phyloP scores from a whole-genome alignment of 2,888 invertebrate genomes.

The Trichogramma dendrolimi region DNA sequence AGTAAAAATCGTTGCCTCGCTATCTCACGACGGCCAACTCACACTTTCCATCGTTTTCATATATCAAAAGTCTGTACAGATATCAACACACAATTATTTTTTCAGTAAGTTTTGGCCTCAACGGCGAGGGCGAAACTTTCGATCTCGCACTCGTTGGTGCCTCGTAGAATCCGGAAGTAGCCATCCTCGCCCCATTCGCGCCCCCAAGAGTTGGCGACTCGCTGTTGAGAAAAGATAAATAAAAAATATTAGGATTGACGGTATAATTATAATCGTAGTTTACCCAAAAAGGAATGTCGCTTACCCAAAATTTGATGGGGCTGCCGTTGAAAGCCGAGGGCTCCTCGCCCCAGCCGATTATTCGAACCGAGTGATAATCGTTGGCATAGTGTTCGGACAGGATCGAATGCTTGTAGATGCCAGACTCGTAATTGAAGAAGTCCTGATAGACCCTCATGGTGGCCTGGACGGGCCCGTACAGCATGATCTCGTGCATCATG shows the following conservation, averaged over 20 bases:
- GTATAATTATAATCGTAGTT: neutral
- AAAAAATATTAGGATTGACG: neutral
- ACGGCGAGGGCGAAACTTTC: constrained; percentile 83
- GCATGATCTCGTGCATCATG: constrained; percentile 86
- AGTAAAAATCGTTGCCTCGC: too few species aligned
- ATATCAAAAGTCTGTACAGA: too few species aligned
- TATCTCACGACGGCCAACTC: too few species aligned
- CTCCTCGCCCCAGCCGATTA: constrained; percentile 90
- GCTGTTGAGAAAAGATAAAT: constrained; percentile 54
- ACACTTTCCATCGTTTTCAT: too few species aligned
- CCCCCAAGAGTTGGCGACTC: constrained; percentile 94
- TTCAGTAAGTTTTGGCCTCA: constrained; percentile 60
- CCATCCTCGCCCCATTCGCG: constrained; percentile 86
- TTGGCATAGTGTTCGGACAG: constrained; percentile 54
- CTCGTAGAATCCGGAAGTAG: constrained; percentile 80
- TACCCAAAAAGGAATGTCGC: constrained; percentile 35
- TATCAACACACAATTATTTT: neutral
- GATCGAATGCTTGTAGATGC: constrained; percentile 71
- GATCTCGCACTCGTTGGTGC: constrained; percentile 82
- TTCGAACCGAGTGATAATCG: constrained; percentile 85
- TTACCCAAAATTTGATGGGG: constrained; percentile 80
- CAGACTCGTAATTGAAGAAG: constrained; percentile 84
- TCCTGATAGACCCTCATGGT: constrained; percentile 87
- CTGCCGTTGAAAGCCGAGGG: constrained; percentile 52
- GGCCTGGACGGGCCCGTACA: constrained; percentile 91